Base-by-base conservation (phyloP, 2,888 invertebrate genomes). In the Endotricha flammealis region DNA sequence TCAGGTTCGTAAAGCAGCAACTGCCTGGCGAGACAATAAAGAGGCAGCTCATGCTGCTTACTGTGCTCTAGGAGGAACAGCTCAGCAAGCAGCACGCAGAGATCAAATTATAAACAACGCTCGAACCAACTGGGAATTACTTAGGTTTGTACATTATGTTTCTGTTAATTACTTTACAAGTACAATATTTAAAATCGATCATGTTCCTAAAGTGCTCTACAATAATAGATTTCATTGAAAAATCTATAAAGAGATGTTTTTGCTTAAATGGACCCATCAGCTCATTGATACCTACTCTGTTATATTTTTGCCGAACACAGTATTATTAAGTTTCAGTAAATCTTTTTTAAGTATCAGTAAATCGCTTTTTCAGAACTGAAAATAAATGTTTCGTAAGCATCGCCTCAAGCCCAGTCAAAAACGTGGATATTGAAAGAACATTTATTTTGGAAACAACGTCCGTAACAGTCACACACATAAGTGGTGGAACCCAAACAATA, bases 101-200 rank as follows among this genome's bases (percentile, higher is more conserved):
- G 94, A 95, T 66, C 93, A 95, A 70, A 91, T 94, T 2, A 95
- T 95, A 45, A 92, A 93, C 24, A 95, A 95, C 62, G 95, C 95
- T 1, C 89, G 94, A 46, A 94, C 93, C n/a, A 95, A 94, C 63
- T 95, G 95, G 95, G 94, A 95, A 67, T 73, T 94, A 31, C 74
- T 94, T 8, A 87, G 86, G 86, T 83, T 29, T 29, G 6, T 16
- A 9, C n/a, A n/a, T n/a, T n/a, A n/a, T n/a, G n/a, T n/a, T n/a
- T n/a, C n/a, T n/a, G n/a, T n/a, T n/a, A n/a, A n/a, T n/a, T n/a
- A n/a, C n/a, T n/a, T n/a, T n/a, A n/a, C n/a, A n/a, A n/a, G n/a
- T n/a, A n/a, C n/a, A n/a, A n/a, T n/a, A n/a, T n/a, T n/a, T n/a
- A n/a, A n/a, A n/a, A n/a, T n/a, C n/a, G n/a, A n/a, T n/a, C n/a